Percentiles rank a stretch among this genome's conserved stretches.
These are phyloP conservation scores for Drosophila pruinosa DNA, from an alignment of 1,140 invertebrate species.

Conservation along the genomic window DNA sequence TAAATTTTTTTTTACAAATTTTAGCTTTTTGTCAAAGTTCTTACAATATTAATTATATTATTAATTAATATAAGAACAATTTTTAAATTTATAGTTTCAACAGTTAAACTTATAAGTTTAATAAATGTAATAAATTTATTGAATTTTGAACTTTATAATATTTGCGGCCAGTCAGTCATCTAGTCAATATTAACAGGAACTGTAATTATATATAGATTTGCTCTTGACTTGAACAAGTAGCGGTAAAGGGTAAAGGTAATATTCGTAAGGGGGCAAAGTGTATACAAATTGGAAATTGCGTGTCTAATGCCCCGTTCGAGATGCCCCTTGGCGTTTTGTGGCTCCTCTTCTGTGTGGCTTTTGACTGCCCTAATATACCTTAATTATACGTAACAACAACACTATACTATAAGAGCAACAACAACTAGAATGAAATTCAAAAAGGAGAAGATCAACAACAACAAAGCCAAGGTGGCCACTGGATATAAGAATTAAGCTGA, in stretches of 20 bases:
- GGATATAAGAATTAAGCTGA: not conserved
- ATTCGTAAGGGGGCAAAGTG: not conserved
- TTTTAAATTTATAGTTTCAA: too few relatives aligned
- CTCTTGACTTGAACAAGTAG: not conserved
- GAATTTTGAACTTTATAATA: too few relatives aligned
- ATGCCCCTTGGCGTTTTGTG: conserved; percentile 42
- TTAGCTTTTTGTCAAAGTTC: too few relatives aligned
- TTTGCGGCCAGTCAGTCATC: too few relatives aligned
- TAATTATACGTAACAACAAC: conserved; percentile 63
- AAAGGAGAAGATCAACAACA: conserved; percentile 4
- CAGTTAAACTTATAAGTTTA: too few relatives aligned
- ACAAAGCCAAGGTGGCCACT: conserved; percentile 28
- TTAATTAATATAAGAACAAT: too few relatives aligned
- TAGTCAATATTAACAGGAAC: too few relatives aligned
- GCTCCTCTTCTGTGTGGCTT: conserved; percentile 29
- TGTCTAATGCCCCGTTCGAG: conserved; percentile 67
- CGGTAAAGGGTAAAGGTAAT: not conserved
- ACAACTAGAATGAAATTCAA: conserved; percentile 26
- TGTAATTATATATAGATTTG: too few relatives aligned
- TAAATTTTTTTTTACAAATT: too few relatives aligned
- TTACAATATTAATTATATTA: too few relatives aligned
- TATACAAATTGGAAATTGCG: conserved; percentile 60
- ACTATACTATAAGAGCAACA: not conserved
- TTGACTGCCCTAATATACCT: conserved; percentile 66
- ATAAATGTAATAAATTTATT: too few relatives aligned